Evolutionary conservation across 2,888 invertebrate species (phyloP), one percentile per base, ranked within the genome.

Genomic region (Enchytraeus crypticus): DNA sequence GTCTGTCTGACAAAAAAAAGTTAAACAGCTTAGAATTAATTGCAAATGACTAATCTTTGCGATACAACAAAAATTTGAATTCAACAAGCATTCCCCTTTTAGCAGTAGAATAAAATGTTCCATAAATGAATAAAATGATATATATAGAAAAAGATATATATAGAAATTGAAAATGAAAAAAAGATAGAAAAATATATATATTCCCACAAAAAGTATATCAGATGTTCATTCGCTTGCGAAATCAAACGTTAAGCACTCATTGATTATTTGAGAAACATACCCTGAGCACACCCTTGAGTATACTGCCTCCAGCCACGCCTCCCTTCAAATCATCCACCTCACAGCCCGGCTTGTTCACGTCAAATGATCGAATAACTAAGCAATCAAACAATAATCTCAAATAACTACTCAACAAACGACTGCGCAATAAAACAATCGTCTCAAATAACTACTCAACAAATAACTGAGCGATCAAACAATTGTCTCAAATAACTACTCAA

Each of bases 271-370:
- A 43, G 14, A 43, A n/a, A 38, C 65, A 62, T 71, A 84, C 84
- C 81, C 89, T 91, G 30, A 96, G 84, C 29, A 96, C 96, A 61
- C 98, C 98, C 75, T 90, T 87, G 43, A 98, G 83, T 73, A 98
- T 95, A 76, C 96, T 96, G 47, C 98, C 98, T 67, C 98, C 98
- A 60, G 98, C 98, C 30, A 99, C 98, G 30, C 98, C 98, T 45
- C 98, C 98, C 77, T 95, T 90, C 60, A 99, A 83, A 80, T 97
- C 96, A 70, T 92, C 90, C 5, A 96, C 97, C 80, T 98, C 98
- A 78, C 95, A 96, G 51, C 98, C 98, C 3, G 98, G 98, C 81
- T 98, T 99, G 82, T 98, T 98, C 1, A 99, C 98, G 81, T 99
- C 98, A 81, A 98, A 99, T 3, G 98, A 98, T 71, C 84, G 75